Evolutionary conservation across 2,797 vertebrate species (phyloP).

Genomic region (Catostomus latipinnis): DNA sequence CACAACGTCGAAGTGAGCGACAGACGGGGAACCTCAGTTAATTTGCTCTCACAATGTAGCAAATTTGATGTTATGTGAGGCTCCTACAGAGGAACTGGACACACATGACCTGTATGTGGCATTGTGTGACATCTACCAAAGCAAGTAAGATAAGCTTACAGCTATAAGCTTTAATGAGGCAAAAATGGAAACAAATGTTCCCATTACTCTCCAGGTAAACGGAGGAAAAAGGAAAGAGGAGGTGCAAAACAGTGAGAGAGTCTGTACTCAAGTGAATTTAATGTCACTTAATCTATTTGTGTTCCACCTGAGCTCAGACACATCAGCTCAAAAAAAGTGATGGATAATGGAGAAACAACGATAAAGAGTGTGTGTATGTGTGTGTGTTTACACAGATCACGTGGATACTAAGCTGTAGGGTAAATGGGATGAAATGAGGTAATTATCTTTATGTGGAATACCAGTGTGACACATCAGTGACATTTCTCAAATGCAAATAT

Average conservation of each 20-base stretch:
- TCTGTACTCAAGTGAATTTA: slow-evolving; percentile 43
- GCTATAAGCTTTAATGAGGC: slow-evolving; percentile 52
- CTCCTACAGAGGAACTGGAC: slow-evolving; percentile 9
- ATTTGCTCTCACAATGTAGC: slow-evolving; percentile 12
- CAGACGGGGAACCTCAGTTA: background rate
- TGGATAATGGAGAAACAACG: slow-evolving; percentile 9
- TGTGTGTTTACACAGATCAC: slow-evolving; percentile 24
- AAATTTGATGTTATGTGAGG: slow-evolving; percentile 18
- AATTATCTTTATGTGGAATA: slow-evolving; percentile 1
- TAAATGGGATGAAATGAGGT: slow-evolving; percentile 22
- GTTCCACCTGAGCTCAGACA: slow-evolving; percentile 56
- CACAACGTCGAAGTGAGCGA: too few relatives aligned
- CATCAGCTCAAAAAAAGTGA: slow-evolving; percentile 38
- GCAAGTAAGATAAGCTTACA: slow-evolving; percentile 43
- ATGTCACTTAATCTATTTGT: slow-evolving; percentile 59
- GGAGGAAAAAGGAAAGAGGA: slow-evolving; percentile 4
- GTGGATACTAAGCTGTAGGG: slow-evolving; percentile 19
- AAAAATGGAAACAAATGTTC: slow-evolving; percentile 61
- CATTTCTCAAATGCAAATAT: slow-evolving; percentile 41
- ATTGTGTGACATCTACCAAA: slow-evolving; percentile 36
- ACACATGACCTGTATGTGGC: slow-evolving; percentile 34
- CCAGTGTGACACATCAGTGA: slow-evolving; percentile 27
- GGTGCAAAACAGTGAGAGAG: slow-evolving; percentile 27
- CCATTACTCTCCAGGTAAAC: slow-evolving; percentile 48
- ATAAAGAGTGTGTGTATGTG: background rate